These are phyloP conservation scores for Leptopilina drosophilae DNA, from an alignment of 2,888 invertebrate species.

Conservation along the genomic window DNA sequence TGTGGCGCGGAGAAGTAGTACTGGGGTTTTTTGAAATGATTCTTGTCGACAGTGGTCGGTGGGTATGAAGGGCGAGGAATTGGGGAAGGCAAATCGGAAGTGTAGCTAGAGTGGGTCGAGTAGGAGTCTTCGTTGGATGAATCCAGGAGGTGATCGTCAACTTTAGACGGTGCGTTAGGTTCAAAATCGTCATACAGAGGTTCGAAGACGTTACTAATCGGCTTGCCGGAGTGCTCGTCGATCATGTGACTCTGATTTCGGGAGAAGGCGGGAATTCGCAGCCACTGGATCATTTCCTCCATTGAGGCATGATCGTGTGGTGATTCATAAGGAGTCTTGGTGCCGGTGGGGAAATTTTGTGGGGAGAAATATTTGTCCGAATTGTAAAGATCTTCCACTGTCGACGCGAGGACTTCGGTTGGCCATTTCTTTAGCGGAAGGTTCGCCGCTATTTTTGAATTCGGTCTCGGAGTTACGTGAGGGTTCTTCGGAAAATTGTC, in stretches of 20 bases:
- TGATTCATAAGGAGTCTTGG: no score
- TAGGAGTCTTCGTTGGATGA: no score
- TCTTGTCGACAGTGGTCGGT: background rate
- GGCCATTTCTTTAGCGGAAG: constrained; percentile 69
- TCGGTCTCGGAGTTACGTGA: constrained; percentile 21
- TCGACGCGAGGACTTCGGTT: constrained; percentile 61
- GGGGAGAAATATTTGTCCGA: constrained; percentile 71
- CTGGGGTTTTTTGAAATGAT: constrained; percentile 26
- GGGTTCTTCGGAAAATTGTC: constrained; percentile 1
- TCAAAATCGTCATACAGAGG: constrained; percentile 60
- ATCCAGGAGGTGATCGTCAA: no score
- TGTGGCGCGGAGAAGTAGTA: constrained; percentile 26
- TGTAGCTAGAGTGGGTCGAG: no score
- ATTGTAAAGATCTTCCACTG: constrained; percentile 67
- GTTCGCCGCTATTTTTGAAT: constrained; percentile 31
- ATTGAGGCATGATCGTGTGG: constrained; percentile 49
- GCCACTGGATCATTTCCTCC: constrained; percentile 67
- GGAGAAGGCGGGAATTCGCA: constrained; percentile 65
- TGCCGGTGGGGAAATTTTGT: background rate
- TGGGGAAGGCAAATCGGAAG: no score
- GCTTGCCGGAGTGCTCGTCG: constrained; percentile 50
- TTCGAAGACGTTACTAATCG: constrained; percentile 55
- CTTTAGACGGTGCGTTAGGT: constrained; percentile 56
- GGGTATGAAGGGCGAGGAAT: no score
- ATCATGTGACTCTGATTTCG: constrained; percentile 56